Evolutionary conservation across 2,888 invertebrate species (phyloP).

Genomic region (Scaptomyza parva): DNA sequence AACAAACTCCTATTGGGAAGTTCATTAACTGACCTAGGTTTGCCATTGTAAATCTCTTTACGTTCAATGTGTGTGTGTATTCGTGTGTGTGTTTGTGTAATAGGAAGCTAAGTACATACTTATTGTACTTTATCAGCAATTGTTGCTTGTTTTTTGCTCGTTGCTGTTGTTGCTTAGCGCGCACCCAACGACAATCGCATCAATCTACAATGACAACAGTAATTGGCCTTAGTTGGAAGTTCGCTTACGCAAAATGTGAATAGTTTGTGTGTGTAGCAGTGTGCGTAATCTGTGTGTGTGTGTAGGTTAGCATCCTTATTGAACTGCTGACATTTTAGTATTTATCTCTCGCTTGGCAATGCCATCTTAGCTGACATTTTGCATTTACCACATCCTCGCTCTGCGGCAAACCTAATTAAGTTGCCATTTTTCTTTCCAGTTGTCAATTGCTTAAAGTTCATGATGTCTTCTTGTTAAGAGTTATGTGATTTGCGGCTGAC

Average conservation of each 20-base stretch:
- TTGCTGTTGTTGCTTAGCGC: constrained; percentile 26
- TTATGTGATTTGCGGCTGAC: constrained; percentile 33
- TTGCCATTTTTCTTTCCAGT: constrained; percentile 35
- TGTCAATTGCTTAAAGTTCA: constrained; percentile 38
- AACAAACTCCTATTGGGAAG: constrained; percentile 53
- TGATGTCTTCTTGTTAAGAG: constrained; percentile 36
- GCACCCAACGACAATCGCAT: constrained; percentile 51
- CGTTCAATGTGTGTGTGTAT: constrained; percentile 10
- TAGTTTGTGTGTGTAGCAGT: constrained; percentile 10
- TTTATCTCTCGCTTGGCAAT: constrained; percentile 47
- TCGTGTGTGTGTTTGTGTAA: constrained; percentile 29
- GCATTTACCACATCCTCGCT: constrained; percentile 7
- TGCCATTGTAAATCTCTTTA: constrained; percentile 39
- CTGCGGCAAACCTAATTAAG: constrained; percentile 52
- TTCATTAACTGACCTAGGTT: constrained; percentile 75
- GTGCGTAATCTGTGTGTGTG: too few species aligned
- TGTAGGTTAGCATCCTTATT: constrained; percentile 21
- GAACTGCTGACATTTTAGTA: constrained; percentile 42
- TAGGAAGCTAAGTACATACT: constrained; percentile 47
- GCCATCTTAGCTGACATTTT: constrained; percentile 61
- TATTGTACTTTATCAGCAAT: constrained; percentile 23
- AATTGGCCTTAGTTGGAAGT: constrained; percentile 60
- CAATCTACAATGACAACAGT: constrained; percentile 47
- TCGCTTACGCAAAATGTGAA: constrained; percentile 60
- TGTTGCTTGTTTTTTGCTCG: constrained; percentile 3